These are phyloP conservation scores for Dexiosoma caninum DNA, from an alignment of 2,888 invertebrate genomes.

Conservation along the genomic window DNA sequence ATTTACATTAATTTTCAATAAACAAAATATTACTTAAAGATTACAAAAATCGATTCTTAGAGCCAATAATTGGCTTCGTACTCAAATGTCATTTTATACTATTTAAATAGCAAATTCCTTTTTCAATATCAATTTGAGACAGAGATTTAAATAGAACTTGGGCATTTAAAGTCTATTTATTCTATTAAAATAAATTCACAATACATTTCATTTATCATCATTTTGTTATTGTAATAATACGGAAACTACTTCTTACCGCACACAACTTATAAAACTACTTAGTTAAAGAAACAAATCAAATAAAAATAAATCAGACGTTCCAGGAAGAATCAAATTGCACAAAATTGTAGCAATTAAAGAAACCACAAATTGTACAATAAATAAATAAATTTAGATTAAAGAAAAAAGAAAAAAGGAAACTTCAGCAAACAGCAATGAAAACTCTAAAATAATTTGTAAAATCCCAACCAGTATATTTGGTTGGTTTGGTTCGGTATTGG, in stretches of 20 bases:
- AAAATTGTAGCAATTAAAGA: slow-evolving; percentile 45
- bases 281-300: not conserved
- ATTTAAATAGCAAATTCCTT: too few species aligned
- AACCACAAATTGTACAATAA: slow-evolving; percentile 46
- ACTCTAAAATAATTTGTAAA: slow-evolving; percentile 24
- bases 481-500: not conserved
- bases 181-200: too few species aligned
- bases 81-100: too few species aligned
- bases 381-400: slow-evolving; percentile 35
- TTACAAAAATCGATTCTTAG: too few species aligned
- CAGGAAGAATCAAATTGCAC: slow-evolving; percentile 16
- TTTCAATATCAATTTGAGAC: too few species aligned
- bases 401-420: not conserved
- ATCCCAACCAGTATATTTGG: slow-evolving; percentile 18
- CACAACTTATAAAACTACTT: not conserved
- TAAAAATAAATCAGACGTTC: slow-evolving; percentile 12
- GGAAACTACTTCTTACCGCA: not conserved
- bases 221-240: too few species aligned
- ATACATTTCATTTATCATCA: too few species aligned
- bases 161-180: too few species aligned
- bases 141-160: too few species aligned
- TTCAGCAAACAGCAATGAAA: not conserved
- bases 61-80: too few species aligned
- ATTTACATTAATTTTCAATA: too few species aligned
- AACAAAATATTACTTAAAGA: too few species aligned